phyloP scores from a whole-genome alignment of 2,888 invertebrate species.

The Zele albiditarsus region DNA sequence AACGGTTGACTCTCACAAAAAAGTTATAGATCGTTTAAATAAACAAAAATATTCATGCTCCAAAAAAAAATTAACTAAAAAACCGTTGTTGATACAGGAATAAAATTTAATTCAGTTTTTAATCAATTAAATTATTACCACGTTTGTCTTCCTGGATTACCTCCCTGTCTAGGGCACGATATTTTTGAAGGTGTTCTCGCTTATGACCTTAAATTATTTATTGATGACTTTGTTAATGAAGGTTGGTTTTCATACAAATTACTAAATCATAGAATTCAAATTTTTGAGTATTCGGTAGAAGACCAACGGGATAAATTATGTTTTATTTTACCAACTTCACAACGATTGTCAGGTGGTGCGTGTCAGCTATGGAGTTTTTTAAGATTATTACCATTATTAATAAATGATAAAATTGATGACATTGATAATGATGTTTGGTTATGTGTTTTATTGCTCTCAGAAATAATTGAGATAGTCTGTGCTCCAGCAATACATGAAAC shows the following conservation, averaged over 20 bases:
- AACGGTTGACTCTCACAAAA: conserved; percentile 29
- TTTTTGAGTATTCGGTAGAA: not conserved
- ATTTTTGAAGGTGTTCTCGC: conserved; percentile 42
- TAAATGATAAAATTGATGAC: conserved; percentile 41
- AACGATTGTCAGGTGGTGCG: conserved; percentile 38
- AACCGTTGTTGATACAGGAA: conserved; percentile 16
- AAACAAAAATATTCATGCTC: not conserved
- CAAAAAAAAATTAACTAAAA: not conserved
- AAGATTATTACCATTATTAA: conserved; percentile 39
- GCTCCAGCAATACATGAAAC: conserved; percentile 41
- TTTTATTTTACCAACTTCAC: not conserved
- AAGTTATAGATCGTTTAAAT: conserved; percentile 19
- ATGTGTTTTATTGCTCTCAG: conserved; percentile 37
- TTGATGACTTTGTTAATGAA: conserved; percentile 13
- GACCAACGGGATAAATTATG: conserved; percentile 36
- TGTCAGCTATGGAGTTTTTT: conserved; percentile 44
- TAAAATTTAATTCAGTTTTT: conserved; percentile 43
- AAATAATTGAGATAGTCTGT: conserved; percentile 45
- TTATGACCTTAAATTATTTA: conserved; percentile 38
- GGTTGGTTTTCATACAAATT: conserved; percentile 14
- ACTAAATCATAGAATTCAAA: not conserved
- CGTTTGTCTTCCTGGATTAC: conserved; percentile 41
- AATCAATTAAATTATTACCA: conserved; percentile 38
- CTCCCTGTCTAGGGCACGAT: conserved; percentile 42
- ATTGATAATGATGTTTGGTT: conserved; percentile 37